Conservation (phyloP, 2,888 invertebrate species). For the Yponomeuta cagnagella region DNA sequence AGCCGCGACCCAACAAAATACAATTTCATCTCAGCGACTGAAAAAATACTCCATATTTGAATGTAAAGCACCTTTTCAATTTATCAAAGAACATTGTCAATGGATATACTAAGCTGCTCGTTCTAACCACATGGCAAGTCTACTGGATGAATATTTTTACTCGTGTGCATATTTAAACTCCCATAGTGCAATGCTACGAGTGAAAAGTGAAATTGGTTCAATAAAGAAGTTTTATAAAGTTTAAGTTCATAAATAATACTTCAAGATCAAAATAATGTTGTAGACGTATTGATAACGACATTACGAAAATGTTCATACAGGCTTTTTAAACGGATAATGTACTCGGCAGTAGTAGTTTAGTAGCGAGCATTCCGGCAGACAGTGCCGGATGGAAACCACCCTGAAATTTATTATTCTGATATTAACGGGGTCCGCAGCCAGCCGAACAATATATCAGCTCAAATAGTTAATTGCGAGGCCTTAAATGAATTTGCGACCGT, state of each 20-base stretch:
- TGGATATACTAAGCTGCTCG: background rate
- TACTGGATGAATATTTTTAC: no score
- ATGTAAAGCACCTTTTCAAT: background rate
- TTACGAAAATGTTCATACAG: constrained; percentile 26
- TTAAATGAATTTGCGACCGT: constrained; percentile 63
- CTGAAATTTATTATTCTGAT: constrained; percentile 67
- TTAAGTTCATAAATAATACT: no score
- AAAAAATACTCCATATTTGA: background rate
- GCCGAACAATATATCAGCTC: constrained; percentile 55
- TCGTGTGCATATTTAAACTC: no score
- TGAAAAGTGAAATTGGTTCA: no score
- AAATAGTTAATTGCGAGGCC: constrained; percentile 64
- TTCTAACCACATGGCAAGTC: background rate
- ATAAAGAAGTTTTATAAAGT: no score
- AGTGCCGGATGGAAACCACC: constrained; percentile 46
- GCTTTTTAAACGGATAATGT: background rate
- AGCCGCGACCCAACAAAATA: background rate
- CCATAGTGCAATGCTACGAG: no score
- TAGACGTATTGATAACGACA: no score
- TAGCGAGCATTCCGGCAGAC: constrained; percentile 32
- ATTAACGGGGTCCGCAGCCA: constrained; percentile 47
- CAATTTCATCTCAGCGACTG: background rate
- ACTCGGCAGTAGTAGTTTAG: background rate
- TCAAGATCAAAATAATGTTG: no score
- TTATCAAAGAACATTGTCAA: background rate